Evolutionary conservation across 1,140 invertebrate genomes (phyloP).

Genomic region (Drosophila yakuba): DNA sequence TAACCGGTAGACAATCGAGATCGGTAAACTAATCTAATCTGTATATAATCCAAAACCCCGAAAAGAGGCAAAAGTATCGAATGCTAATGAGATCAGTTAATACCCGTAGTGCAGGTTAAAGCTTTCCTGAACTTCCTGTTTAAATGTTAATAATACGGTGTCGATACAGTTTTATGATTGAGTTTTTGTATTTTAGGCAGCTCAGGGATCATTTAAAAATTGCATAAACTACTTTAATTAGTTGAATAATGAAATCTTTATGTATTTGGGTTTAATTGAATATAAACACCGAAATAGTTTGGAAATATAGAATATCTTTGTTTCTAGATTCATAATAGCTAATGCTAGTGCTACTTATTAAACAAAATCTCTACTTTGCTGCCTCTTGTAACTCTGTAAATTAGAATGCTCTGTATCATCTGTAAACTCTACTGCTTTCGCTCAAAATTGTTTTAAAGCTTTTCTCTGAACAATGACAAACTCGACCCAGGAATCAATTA

Average conservation of each 20-base stretch:
- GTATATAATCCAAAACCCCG: slow-evolving; percentile 48
- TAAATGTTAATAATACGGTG: slow-evolving; percentile 31
- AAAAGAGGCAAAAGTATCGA: slow-evolving; percentile 56
- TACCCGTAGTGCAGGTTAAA: slow-evolving; percentile 43
- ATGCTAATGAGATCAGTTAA: slow-evolving; percentile 73
- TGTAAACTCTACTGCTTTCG: slow-evolving; percentile 27
- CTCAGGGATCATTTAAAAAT: slow-evolving; percentile 3
- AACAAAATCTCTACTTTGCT: slow-evolving; percentile 10
- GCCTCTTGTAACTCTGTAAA: slow-evolving; percentile 25
- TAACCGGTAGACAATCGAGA: slow-evolving; percentile 30
- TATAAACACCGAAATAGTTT: neutral
- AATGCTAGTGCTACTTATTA: neutral
- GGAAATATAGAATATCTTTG: neutral
- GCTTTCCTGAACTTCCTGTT: slow-evolving; percentile 27
- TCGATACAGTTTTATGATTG: slow-evolving; percentile 11
- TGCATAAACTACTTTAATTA: neutral
- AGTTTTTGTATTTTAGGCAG: slow-evolving; percentile 12
- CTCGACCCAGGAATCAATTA: slow-evolving; percentile 18
- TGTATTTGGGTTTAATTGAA: neutral
- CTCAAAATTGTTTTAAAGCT: slow-evolving; percentile 83
- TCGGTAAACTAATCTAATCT: slow-evolving; percentile 22
- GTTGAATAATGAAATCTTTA: slow-evolving; percentile 3
- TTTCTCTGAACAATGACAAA: slow-evolving; percentile 31
- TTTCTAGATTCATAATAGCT: neutral
- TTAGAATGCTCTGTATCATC: slow-evolving; percentile 32